Base-by-base conservation (phyloP, 2,888 invertebrate genomes). In the Ectropis crepuscularia region DNA sequence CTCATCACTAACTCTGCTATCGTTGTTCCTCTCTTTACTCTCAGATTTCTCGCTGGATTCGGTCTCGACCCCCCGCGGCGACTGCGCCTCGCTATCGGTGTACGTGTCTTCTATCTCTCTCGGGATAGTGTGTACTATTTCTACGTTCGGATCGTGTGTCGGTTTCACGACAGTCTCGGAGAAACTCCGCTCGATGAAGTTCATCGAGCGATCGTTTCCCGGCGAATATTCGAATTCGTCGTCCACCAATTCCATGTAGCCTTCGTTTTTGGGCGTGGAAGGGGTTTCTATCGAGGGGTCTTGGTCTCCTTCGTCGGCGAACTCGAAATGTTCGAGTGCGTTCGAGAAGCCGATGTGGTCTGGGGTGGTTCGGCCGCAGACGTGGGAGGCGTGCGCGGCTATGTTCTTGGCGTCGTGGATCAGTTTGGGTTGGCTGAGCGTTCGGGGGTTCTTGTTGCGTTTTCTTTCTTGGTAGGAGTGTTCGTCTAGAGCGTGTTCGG, bases 251-350 rank as follows among this genome's bases (percentile, higher is more conserved):
- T 90, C 90, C 89, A 92, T 90, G 69, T 89, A 92, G 7, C 88
- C 89, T 57, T 85, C 85, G 69, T 90, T 91, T 45, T 77, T 81
- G 0, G 85, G 88, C 2, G 83, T 84, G 1, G 70, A 69, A 2
- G 88, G 86, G 1, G 78, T 94, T 74, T 96, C 96, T 5, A 95
- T 91, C 11, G 95, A 94, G 16, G 96, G 94, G n/a, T 96, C 96
- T 78, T 96, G 96, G 0, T 96, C 97, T 0, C 97, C 97, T 0
- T 97, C 97, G 79, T 98, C 98, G 93, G 96, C 97, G 79, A 96
- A 98, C 79, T 97, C 97, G 70, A 97, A 96, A 78, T 96, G 96
- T 72, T 97, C 97, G 50, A 95, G 91, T 55, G 96, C 96, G 64
- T 94, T 90, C 0, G 89, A 89, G 69, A 86, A 91, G 0, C 86